A percentile compares a stretch with the other conserved stretches of the same genome.
Evolutionary conservation across 2,888 invertebrate genomes (phyloP).

Genomic region (Rhamnusium bicolor): DNA sequence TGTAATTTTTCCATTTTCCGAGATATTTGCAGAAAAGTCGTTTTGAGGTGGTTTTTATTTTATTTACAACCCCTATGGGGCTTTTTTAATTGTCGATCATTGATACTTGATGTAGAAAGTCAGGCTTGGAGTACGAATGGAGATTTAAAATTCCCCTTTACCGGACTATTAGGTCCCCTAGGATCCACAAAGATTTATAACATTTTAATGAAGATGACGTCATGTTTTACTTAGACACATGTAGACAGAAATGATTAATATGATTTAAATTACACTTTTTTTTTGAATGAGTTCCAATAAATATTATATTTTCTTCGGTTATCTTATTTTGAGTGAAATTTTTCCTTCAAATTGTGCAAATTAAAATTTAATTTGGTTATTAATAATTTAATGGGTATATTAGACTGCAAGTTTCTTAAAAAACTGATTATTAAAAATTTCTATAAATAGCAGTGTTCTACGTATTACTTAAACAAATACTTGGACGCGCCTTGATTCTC

Average conservation of each 20-base stretch:
- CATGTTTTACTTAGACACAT: background rate
- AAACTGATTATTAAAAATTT: conserved; percentile 2
- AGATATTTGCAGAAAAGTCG: no score
- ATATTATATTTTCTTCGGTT: background rate
- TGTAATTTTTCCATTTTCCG: no score
- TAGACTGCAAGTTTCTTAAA: background rate
- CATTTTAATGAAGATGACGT: background rate
- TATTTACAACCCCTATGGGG: no score
- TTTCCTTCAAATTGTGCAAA: background rate
- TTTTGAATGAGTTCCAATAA: background rate
- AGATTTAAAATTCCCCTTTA: no score
- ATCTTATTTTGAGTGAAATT: background rate
- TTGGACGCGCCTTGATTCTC: conserved; percentile 30
- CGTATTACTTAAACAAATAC: conserved; percentile 28
- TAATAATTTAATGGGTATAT: conserved; percentile 3
- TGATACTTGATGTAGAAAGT: no score
- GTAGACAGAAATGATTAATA: background rate
- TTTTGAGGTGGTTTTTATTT: no score
- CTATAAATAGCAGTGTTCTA: conserved; percentile 28
- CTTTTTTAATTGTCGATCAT: no score
- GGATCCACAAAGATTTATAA: no score
- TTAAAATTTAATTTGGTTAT: background rate
- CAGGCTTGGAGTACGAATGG: no score
- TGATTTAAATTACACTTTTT: background rate
- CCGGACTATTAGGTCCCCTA: no score